Conservation (phyloP, 2,888 invertebrate genomes). For the Lithophane socia region DNA sequence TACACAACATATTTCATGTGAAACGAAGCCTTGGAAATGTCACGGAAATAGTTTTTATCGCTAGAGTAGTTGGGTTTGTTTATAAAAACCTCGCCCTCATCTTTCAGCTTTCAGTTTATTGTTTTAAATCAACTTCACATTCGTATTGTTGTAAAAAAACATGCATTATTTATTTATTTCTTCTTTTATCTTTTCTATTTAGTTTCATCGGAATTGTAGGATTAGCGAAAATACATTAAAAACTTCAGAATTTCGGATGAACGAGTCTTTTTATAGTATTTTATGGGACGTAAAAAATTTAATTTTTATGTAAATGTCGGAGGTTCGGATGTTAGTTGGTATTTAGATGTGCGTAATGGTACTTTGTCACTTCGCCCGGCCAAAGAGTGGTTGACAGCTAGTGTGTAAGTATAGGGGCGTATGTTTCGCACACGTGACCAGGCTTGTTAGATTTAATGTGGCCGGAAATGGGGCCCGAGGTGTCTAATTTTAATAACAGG, state of each 20-base stretch:
- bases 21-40: slow-evolving; percentile 19
- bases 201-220: background rate
- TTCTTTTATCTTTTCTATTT: background rate
- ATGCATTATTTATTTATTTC: background rate
- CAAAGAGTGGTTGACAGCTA: slow-evolving; percentile 7
- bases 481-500: slow-evolving; percentile 24
- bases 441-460: slow-evolving; percentile 17
- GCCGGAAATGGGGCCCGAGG: background rate
- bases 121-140: background rate
- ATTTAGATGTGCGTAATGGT: slow-evolving; percentile 20
- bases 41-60: slow-evolving; percentile 21
- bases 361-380: slow-evolving; percentile 9
- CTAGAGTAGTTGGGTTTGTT: background rate
- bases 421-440: slow-evolving; percentile 24
- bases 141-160: background rate
- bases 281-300: slow-evolving; percentile 15
- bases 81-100: slow-evolving; percentile 2
- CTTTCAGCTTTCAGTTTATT: slow-evolving; percentile 18
- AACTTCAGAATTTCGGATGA: slow-evolving; percentile 17
- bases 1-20: slow-evolving; percentile 15
- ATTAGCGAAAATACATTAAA: slow-evolving; percentile 12
- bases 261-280: slow-evolving; percentile 6
- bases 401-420: slow-evolving; percentile 13
- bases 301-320: slow-evolving; percentile 19
- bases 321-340: slow-evolving; percentile 4